Evolutionary conservation across 2,888 invertebrate species (phyloP), one percentile per base, ranked within the genome.

Genomic region (Ennomos quercinarius): DNA sequence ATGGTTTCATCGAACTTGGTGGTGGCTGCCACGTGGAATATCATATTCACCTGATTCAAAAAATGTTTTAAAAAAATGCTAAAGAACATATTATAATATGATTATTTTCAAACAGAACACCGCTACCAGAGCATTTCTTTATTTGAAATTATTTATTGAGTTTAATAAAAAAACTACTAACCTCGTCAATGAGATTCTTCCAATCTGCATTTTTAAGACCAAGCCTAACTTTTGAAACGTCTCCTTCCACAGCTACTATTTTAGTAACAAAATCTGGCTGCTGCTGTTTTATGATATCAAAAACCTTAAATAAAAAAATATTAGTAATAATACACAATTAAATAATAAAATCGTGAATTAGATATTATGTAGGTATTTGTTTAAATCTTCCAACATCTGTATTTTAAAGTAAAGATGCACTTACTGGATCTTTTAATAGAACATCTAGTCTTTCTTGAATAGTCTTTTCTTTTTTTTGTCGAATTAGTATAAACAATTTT

Each of bases 1-100:
- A 98, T 89, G 0, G 95, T 93, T 78, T 98, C 98, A 83, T 98
- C 98, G 77, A 98, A 98, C 74, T 95, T 95, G 60, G 84, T 83
- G 0, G 84, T 86, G 1, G 88, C 87, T 0, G 88, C 87, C 3
- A 76, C 74, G 68, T 87, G 86, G 63, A 83, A 78, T 46, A 84
- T 78, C 5, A 82, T 63, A 38, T 77, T 68, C 17, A 78, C 76
- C 82, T 48, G n/a, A 34, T 27, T 2, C 27, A 27, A 3, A 27
- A 27, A 6, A 27, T 17, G 17, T 17, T 17, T 2, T n/a, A n/a
- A n/a, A n/a, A n/a, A n/a, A n/a, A n/a, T n/a, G n/a, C n/a, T n/a
- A n/a, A n/a, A n/a, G n/a, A n/a, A n/a, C n/a, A n/a, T n/a, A n/a
- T n/a, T n/a, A n/a, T n/a, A n/a, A n/a, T n/a, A n/a, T n/a, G n/a